phyloP scores from a whole-genome alignment of 2,888 invertebrate genomes.

The Diplazon laetatorius region DNA sequence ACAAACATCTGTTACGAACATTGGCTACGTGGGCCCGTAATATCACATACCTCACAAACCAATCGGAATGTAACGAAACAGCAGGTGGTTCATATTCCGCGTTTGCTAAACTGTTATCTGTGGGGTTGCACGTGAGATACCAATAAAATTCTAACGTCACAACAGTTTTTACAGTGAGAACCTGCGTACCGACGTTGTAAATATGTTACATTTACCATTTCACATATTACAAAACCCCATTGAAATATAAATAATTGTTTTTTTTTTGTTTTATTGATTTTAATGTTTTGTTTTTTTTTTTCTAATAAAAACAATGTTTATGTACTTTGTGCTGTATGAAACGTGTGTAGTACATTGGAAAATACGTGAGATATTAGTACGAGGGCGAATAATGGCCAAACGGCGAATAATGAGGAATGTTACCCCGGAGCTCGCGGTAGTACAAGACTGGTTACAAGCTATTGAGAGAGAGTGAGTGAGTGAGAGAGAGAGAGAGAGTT shows the following conservation, averaged over 20 bases:
- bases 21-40: slow-evolving; percentile 22
- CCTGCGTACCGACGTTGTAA: slow-evolving; percentile 56
- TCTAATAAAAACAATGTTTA: slow-evolving; percentile 27
- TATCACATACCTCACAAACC: slow-evolving; percentile 1
- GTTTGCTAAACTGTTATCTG: slow-evolving; percentile 48
- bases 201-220: slow-evolving; percentile 32
- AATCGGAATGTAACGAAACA: slow-evolving; percentile 57
- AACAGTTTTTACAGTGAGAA: slow-evolving; percentile 60
- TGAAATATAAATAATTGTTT: background rate
- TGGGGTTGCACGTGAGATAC: slow-evolving; percentile 35
- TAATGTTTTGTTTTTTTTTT: too few species aligned
- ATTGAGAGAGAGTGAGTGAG: slow-evolving; percentile 60
- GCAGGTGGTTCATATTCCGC: slow-evolving; percentile 60
- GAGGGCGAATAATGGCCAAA: slow-evolving; percentile 41
- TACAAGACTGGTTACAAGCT: slow-evolving; percentile 46
- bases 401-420: slow-evolving; percentile 53
- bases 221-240: slow-evolving; percentile 23
- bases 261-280: too few species aligned
- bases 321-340: slow-evolving; percentile 5
- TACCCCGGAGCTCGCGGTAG: slow-evolving; percentile 20
- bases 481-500: too few species aligned
- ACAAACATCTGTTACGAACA: slow-evolving; percentile 41
- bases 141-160: slow-evolving; percentile 41
- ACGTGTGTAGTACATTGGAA: slow-evolving; percentile 43
- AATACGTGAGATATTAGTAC: slow-evolving; percentile 51